Evolutionary conservation across 1,140 invertebrate genomes (phyloP), one percentile per base, ranked within the genome.

Genomic region (Saccostrea glomerata): DNA sequence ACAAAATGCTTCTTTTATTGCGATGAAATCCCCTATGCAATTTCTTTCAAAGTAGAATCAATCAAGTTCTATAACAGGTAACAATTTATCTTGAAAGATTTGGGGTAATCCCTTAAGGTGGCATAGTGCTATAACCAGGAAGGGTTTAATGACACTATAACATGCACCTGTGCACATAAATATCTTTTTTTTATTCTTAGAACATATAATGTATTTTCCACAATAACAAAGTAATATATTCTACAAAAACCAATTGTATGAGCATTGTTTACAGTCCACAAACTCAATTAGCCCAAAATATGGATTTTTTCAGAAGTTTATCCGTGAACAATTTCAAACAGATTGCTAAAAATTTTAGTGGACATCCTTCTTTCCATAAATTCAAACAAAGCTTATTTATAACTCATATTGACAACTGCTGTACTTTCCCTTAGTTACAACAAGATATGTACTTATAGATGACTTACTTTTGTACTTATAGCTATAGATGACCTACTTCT

Each of bases 1-100:
- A 77, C 70, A 77, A 30, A 77, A 30, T 77, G 70, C 70, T 77
- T 77, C 13, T 36, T 36, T 77, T 30, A 77, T 77, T 77, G 70
- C 70, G 15, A 25, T 25, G 25, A 77, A 77, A 9, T 15, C 13
- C 25, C 15, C n/a, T 30, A 13, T 63, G 58, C 15, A 30, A 30
- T 25, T 25, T 77, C 15, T 7, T 77, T 20, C 23, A 23, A 7
- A 7, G 70, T 11, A 77, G 36, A 25, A 77, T 77, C 25, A 11
- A 77, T 36, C 30, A 30, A 77, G 36, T 77, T 30, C 70, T 77
- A 30, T 77, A 30, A 15, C 25, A 77, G 70, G 70, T 36, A 77
- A 77, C 70, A 20, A 73, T 73, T 73, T 73, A 73, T 73, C 25
- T 73, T 30, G 12, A 30, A 30, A 77, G 70, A 77, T 77, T 77